A percentile compares a stretch with the other conserved stretches of the same genome.
Conservation (phyloP, 2,113 vertebrate genomes). For the Drymodes brunneopygia region DNA sequence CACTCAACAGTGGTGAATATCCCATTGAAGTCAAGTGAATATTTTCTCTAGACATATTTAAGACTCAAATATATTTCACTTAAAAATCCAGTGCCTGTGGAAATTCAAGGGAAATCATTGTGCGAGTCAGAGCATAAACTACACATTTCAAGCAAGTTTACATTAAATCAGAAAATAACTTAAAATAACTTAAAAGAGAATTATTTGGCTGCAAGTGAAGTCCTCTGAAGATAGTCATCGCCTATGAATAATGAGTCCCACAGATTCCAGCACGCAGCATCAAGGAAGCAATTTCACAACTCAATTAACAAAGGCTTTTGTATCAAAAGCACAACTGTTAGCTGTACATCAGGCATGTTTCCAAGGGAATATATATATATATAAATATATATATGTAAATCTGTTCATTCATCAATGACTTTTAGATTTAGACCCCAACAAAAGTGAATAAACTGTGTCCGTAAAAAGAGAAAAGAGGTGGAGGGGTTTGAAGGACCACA, state of each 20-base stretch:
- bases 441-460: neutral
- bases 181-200: constrained; percentile 58
- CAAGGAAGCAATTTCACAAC: constrained; percentile 52
- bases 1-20: neutral
- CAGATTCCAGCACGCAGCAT: constrained; percentile 31
- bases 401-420: neutral
- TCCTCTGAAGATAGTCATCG: constrained; percentile 48
- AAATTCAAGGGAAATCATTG: constrained; percentile 7
- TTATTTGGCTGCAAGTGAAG: constrained; percentile 51
- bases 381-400: neutral
- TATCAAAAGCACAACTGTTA: constrained; percentile 40
- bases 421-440: neutral
- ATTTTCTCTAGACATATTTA: neutral
- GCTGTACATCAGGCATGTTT: neutral
- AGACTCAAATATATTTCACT: neutral
- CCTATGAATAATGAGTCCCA: constrained; percentile 35
- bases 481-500: neutral
- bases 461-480: neutral
- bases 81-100: constrained; percentile 15
- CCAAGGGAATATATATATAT: neutral
- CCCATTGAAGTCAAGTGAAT: neutral
- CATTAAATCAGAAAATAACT: constrained; percentile 60
- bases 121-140: constrained; percentile 4
- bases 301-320: constrained; percentile 58
- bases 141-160: neutral